Percentiles rank a stretch among this genome's conserved stretches.
Evolutionary conservation across 2,888 invertebrate genomes (phyloP).

Genomic region (Thera obeliscata): DNA sequence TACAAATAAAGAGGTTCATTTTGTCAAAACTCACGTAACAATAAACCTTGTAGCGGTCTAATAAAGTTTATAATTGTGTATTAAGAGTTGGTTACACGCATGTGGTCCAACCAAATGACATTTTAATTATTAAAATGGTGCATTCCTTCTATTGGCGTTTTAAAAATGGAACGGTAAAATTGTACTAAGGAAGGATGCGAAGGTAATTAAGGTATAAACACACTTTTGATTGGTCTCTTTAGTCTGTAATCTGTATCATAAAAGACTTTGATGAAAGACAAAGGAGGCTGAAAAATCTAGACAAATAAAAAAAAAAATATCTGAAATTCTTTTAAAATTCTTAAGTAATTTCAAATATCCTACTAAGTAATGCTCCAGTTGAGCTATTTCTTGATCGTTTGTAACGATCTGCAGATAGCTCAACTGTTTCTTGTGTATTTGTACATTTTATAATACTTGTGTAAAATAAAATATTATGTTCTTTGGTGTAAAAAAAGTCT

Average conservation of each 20-base stretch:
- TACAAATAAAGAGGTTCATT: conserved; percentile 23
- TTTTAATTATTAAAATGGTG: background rate
- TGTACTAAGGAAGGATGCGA: background rate
- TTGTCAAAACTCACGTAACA: conserved; percentile 15
- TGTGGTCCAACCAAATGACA: background rate
- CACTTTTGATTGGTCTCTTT: background rate
- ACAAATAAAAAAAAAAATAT: too few relatives aligned
- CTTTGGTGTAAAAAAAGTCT: too few relatives aligned
- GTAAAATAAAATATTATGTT: too few relatives aligned
- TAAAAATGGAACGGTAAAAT: background rate
- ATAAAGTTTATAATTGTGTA: conserved; percentile 3
- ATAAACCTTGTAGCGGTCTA: background rate
- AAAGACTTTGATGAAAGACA: too few relatives aligned
- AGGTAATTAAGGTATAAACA: background rate
- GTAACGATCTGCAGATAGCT: too few relatives aligned
- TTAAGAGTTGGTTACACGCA: background rate
- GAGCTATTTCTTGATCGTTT: too few relatives aligned
- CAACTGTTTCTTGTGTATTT: too few relatives aligned
- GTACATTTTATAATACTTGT: too few relatives aligned
- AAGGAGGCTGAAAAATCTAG: too few relatives aligned
- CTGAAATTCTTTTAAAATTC: too few relatives aligned
- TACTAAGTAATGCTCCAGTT: too few relatives aligned
- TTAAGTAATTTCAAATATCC: too few relatives aligned
- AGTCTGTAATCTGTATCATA: background rate
- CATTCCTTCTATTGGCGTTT: background rate